A percentile compares a stretch with the other conserved stretches of the same genome.
phyloP scores from a whole-genome alignment of 2,888 invertebrate genomes.

The Hypena proboscidalis region DNA sequence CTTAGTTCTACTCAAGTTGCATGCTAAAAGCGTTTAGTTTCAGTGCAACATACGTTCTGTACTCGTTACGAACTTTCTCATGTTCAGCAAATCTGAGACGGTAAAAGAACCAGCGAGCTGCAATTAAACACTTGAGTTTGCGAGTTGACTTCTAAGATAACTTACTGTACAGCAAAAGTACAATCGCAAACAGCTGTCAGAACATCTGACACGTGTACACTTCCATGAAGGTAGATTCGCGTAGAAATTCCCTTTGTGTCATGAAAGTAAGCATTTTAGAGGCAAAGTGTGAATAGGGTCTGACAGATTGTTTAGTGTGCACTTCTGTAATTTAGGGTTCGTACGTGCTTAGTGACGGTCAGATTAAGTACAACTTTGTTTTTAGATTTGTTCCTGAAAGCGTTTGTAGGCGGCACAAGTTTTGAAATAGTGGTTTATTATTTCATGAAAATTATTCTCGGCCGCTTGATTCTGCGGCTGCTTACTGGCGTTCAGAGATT shows the following conservation, averaged over 20 bases:
- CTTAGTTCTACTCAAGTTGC: constrained; percentile 1
- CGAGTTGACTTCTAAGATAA: constrained; percentile 44
- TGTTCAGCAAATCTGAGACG: constrained; percentile 25
- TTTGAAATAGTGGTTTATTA: constrained; percentile 26
- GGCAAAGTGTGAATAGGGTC: constrained; percentile 61
- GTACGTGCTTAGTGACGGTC: constrained; percentile 38
- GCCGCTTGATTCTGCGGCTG: constrained; percentile 2
- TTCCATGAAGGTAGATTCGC: constrained; percentile 42
- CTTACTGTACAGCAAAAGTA: constrained; percentile 48
- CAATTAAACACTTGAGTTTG: constrained; percentile 43
- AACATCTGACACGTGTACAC: constrained; percentile 34
- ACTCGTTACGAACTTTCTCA: constrained; percentile 24
- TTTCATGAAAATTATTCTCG: constrained; percentile 16
- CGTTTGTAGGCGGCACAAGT: constrained; percentile 24
- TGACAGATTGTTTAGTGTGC: constrained; percentile 57
- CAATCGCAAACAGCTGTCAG: constrained; percentile 49
- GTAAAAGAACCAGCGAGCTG: constrained; percentile 29
- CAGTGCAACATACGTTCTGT: constrained; percentile 22
- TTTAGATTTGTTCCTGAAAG: constrained; percentile 23
- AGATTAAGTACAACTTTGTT: constrained; percentile 42
- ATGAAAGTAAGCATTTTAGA: constrained; percentile 50
- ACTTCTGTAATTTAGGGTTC: constrained; percentile 53
- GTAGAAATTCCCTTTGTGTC: constrained; percentile 56
- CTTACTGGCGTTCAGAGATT: constrained; percentile 9
- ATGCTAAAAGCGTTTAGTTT: constrained; percentile 35